Base-by-base conservation (phyloP, 2,113 vertebrate species). In the Octodon degus region DNA sequence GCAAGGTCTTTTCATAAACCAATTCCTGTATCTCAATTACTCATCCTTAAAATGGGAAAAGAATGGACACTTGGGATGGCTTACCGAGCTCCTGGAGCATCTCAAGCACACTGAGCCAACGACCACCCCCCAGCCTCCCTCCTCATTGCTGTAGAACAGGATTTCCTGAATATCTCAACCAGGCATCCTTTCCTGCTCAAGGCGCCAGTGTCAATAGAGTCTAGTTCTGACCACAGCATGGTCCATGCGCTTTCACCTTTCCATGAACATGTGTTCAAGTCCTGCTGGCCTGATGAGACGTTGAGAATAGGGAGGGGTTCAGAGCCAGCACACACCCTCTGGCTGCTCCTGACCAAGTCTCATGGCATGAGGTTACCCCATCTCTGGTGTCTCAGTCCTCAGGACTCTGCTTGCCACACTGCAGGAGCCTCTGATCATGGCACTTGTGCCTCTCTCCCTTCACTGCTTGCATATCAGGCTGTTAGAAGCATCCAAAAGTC, bases 321-420 rank as follows among this genome's bases (percentile, higher is more conserved):
- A 53, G 62, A 27, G 19, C 6, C n/a, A 25, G 17, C 30, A 1
- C 1, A 43, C 0, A 9, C 8, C 3, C 0, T 5, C n/a, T 25
- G 12, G 1, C 7, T 86, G 25, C 62, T 70, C 32, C 34, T 10
- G 32, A 25, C 27, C 43, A 25, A 77, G 17, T 5, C 16, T 34
- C 24, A 55, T 13, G 10, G 20, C 37, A 53, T 9, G 1, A 11
- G 58, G 43, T 4, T 25, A 47, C 14, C 1, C 13, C 1, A 8
- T 2, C 0, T 5, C 17, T 62, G 2, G 24, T 1, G 0, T 79
- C 76, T 81, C 5, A 20, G 8, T 4, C 3, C 40, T 63, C 17
- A 0, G 16, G 19, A 32, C 20, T 60, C 37, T n/a, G 58, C 20
- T 43, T n/a, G 53, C 10, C 13, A 2, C 3, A 0, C 22, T 40